Conservation (phyloP, 2,888 invertebrate species). For the Phlogophora meticulosa region DNA sequence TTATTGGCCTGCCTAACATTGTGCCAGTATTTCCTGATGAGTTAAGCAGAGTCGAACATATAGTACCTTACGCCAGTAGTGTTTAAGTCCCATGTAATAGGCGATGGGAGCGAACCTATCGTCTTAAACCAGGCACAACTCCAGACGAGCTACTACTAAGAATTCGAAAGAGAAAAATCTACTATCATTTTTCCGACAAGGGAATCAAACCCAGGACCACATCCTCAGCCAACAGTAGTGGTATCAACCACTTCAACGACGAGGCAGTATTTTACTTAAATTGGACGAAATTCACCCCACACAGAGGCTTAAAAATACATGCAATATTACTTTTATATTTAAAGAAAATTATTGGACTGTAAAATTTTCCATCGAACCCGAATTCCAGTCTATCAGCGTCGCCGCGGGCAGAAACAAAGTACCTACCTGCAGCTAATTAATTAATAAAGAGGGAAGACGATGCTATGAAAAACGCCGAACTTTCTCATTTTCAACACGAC, state of each 20-base stretch:
- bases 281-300: neutral
- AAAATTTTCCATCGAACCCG: constrained; percentile 35
- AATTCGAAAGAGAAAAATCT: too few species aligned
- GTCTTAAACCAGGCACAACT: too few species aligned
- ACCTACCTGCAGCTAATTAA: constrained; percentile 66
- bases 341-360: constrained; percentile 30
- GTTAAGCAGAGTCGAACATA: too few species aligned
- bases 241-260: neutral
- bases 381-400: constrained; percentile 31
- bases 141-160: too few species aligned
- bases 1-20: too few species aligned
- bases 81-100: too few species aligned
- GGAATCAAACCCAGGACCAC: too few species aligned
- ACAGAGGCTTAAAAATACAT: constrained; percentile 13
- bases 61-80: too few species aligned
- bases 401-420: constrained; percentile 47
- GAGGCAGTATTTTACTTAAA: neutral
- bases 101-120: too few species aligned
- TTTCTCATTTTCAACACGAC: constrained; percentile 73
- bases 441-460: constrained; percentile 70
- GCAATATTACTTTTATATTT: constrained; percentile 28
- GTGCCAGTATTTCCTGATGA: too few species aligned
- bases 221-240: neutral
- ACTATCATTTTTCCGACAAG: too few species aligned
- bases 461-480: constrained; percentile 69